Percentiles rank a stretch among this genome's conserved stretches.
Conservation (phyloP, 2,888 invertebrate genomes). For the Myopa testacea region DNA sequence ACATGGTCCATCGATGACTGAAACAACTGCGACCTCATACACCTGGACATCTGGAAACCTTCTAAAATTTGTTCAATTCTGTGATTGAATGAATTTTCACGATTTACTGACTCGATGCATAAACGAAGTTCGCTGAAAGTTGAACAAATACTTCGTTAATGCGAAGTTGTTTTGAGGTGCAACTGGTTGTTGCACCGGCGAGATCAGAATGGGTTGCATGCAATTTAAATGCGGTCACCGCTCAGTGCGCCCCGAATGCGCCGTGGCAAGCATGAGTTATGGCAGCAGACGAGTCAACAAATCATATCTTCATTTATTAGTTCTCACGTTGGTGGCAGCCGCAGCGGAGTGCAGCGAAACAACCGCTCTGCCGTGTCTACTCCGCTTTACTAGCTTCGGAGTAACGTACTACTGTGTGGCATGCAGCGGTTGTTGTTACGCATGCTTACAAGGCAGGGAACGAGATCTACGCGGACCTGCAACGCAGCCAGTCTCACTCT, state of each 20-base stretch:
- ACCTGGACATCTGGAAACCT: too few species aligned
- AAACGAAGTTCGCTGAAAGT: too few species aligned
- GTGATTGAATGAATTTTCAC: too few species aligned
- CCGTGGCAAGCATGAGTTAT: constrained; percentile 19
- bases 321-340: constrained; percentile 51
- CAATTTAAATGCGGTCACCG: constrained; percentile 37
- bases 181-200: background rate
- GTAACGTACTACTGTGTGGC: background rate
- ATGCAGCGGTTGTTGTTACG: constrained; percentile 17
- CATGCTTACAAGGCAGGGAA: constrained; percentile 44
- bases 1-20: too few species aligned
- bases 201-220: background rate
- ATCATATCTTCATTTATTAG: constrained; percentile 47
- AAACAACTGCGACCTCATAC: too few species aligned
- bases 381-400: background rate
- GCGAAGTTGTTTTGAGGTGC: too few species aligned
- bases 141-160: too few species aligned
- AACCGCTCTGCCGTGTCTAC: background rate
- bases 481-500: background rate
- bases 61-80: too few species aligned
- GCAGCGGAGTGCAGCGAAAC: background rate
- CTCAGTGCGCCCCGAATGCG: background rate
- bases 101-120: too few species aligned
- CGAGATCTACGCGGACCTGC: background rate
- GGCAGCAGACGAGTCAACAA: constrained; percentile 39